Base-by-base conservation (phyloP, 2,797 vertebrate species). In the Spheniscus humboldti region DNA sequence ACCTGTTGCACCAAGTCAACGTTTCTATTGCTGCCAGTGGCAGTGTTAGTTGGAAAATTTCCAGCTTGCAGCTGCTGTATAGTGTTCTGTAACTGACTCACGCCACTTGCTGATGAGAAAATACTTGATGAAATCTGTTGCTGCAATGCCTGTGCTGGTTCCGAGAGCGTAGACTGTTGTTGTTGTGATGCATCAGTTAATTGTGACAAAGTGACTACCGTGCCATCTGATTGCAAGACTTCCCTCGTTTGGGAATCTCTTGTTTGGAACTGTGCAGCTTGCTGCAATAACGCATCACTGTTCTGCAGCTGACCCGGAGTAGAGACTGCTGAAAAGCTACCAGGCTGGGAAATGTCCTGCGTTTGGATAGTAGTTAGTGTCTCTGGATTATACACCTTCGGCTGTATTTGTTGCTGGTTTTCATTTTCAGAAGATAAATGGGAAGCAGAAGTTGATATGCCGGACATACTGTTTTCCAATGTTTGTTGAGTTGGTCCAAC, bases 1-100 rank as follows among this genome's bases (percentile, higher is more conserved):
- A 99, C 97, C 95, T 99, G 99, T 57, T 99, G 99, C 56, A 99
- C 98, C 96, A 99, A 97, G 82, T 98, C 98, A 3, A 98, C 98
- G 25, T 97, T 99, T 91, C 98, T 97, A 47, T 39, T 97, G 95
- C 98, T 98, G 92, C 98, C 97, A 39, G 97, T 98, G 48, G 98
- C 93, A 19, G 97, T 88, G 81, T 90, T 97, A 30, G 98, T 87
- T 48, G 98, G 98, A 90, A 98, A 99, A 64, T 97, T 99, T 67
- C 99, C 99, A 11, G 99, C 98, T 92, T 99, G 99, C 79, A 99
- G 98, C 64, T 99, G 99, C 88, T 99, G 98, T 88, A 99, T 99
- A 7, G 99, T 99, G 93, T 98, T 99, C 97, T 99, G 99, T 37
- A 99, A 98, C 97, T 99, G 99, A 45, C 98, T 98, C 86, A 99